Percentiles rank a stretch among this genome's conserved stretches.
Evolutionary conservation across 2,113 vertebrate genomes (phyloP).

Genomic region (Phyllostomus discolor): DNA sequence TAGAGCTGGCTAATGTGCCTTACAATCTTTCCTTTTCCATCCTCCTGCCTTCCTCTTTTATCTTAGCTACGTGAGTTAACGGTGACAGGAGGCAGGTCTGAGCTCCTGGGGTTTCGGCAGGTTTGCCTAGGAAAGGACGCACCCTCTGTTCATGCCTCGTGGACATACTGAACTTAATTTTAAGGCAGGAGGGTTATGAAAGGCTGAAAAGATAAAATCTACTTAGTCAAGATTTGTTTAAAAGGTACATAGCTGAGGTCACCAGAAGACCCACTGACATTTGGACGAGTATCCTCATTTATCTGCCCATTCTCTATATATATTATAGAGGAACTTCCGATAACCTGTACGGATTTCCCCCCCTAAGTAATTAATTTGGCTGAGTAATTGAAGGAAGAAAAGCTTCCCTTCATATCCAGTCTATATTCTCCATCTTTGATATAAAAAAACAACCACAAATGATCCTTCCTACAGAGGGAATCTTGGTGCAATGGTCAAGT

Average conservation of each 20-base stretch:
- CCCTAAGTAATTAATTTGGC: neutral
- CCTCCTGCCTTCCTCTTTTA: neutral
- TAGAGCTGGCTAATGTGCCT: neutral
- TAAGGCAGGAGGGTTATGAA: neutral
- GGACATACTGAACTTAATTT: no score
- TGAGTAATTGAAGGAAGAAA: neutral
- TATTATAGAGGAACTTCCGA: neutral
- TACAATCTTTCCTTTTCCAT: neutral
- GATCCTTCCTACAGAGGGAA: no score
- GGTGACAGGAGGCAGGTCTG: no score
- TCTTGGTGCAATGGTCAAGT: neutral
- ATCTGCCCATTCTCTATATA: neutral
- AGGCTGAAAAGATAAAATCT: neutral
- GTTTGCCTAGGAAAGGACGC: neutral
- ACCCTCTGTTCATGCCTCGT: fast-evolving
- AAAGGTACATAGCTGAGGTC: neutral
- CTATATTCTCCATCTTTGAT: neutral
- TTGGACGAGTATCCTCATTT: neutral
- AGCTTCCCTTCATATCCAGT: neutral
- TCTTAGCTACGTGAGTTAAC: neutral
- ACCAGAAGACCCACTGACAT: neutral
- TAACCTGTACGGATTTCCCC: neutral
- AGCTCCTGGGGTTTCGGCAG: neutral
- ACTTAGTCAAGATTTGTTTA: neutral
- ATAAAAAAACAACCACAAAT: neutral